Evolutionary conservation across 2,797 vertebrate genomes (phyloP), one percentile per base, ranked within the genome.

Genomic region (Chelmon rostratus): DNA sequence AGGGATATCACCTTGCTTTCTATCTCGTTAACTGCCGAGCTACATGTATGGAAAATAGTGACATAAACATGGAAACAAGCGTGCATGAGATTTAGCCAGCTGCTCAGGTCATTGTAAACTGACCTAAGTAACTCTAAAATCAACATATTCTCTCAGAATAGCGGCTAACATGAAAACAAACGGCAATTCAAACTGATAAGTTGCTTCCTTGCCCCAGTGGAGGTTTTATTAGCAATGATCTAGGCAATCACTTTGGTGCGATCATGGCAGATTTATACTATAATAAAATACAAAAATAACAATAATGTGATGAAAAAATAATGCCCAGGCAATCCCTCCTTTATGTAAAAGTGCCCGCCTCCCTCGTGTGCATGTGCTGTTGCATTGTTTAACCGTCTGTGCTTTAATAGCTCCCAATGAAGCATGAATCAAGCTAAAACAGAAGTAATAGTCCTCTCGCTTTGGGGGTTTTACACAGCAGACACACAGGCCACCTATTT

Each of bases 371-470:
- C 42, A 71, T 80, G 67, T 73, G 31, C 19, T 8, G 19, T 67
- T 59, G 35, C 76, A 37, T 52, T 35, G 50, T 69, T 85, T 81
- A 79, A 31, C 66, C 79, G 79, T 81, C 76, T 85, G 76, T 42
- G 38, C 64, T 69, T 38, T 72, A 86, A 74, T 88, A 40, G 47
- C 64, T 78, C 35, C 61, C 49, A 75, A 75, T 90, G 63, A 85
- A 85, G 58, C 38, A 1, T 68, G 77, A 77, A 72, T 83, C 63
- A 67, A 83, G 44, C 68, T 69, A 44, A 86, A 85, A 76, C 23
- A 77, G 73, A 75, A 57, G 59, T 83, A 76, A 88, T 70, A 82
- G 75, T 87, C 70, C 79, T 76, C 79, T 83, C 84, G 61, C 81
- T 74, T 76, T 44, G 56, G 44, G 42, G 5, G 57, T 73, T 68